Base-by-base conservation (phyloP, 2,113 vertebrate species). In the Danionella cerebrum region DNA sequence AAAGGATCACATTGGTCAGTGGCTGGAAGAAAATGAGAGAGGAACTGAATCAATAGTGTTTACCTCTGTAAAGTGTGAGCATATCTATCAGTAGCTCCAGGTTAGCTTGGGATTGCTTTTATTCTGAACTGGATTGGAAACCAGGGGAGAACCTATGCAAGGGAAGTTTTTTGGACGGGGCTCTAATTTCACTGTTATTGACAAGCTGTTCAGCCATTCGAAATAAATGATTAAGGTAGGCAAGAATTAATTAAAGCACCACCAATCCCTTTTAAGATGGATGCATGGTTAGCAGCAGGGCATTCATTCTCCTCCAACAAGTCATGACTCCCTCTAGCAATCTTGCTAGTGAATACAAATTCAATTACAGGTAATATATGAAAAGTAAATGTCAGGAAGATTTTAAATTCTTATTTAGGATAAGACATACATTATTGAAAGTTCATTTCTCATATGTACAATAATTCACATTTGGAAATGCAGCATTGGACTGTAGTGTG, bases 31-130 rank as follows among this genome's bases (percentile, higher is more conserved):
- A 82, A 85, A 89, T 89, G 84, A 84, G 82, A 89, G 83, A 82
- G 76, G 81, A 83, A 83, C 76, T 74, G 58, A 83, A 87, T 88
- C 86, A 76, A 87, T 94, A 89, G 83, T 83, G 84, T 90, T 93
- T 91, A 89, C 88, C 86, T 85, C 0, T 84, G 71, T 66, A 79
- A 89, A 86, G 89, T 85, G 89, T 78, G 85, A 93, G 85, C 86
- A 75, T 84, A 91, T 92, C 91, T 87, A 90, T 91, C 85, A 90
- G 83, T 83, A 74, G 80, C 53, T 27, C 47, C 55, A 78, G 78
- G 84, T 87, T 57, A 80, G 83, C 79, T 75, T 74, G 80, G 73
- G 83, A 90, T 86, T 81, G 75, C 83, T 86, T 80, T 81, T 78
- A 82, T 57, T 63, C 13, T 24, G 79, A 27, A 48, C 59, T 6